Base-by-base conservation (phyloP, 2,888 invertebrate genomes). In the Dendrolimus pini region DNA sequence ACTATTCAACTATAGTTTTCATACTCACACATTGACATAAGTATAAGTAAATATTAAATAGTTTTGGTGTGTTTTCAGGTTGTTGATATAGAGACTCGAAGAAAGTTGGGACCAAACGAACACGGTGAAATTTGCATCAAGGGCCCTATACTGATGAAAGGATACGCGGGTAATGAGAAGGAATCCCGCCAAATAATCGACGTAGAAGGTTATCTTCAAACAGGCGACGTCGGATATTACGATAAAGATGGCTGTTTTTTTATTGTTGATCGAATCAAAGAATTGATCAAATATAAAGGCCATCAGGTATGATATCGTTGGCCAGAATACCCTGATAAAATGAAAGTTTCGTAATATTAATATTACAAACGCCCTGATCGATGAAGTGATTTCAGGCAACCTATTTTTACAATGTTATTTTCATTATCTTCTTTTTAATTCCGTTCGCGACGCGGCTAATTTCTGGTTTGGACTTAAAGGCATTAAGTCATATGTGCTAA, bases 201-300 rank as follows among this genome's bases (percentile, higher is more conserved):
- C 55, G 72, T 75, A 1, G 83, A 85, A 58, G 83, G 85, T 0
- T 86, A 71, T 61, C 66, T 85, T 54, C 82, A 78, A 65, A 83
- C 85, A 10, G 85, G 85, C 1, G 85, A 86, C 64, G 78, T 86
- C 55, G 85, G 85, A 0, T 83, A 80, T 66, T 86, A 82, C 57
- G 85, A 86, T 59, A 58, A 70, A n/a, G 85, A 86, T 18, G 83
- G 83, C 0, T 80, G 72, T 60, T 78, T 86, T 70, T 85, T 80
- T 60, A 76, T 86, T 9, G 82, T 84, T 14, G 85, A 86, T 59
- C 64, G 85, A 12, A 65, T 85, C 9, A 86, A 86, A 60, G 85
- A 86, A 63, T 73, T 86, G 8, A 85, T 86, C 60, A 86, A 86
- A 63, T 86, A 85, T 60, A 86, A 86, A 59, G 83, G 83, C 8